Percentiles rank a stretch among this genome's conserved stretches.
These are phyloP conservation scores for Grus americana DNA, from an alignment of 2,113 vertebrate genomes.

Conservation along the genomic window DNA sequence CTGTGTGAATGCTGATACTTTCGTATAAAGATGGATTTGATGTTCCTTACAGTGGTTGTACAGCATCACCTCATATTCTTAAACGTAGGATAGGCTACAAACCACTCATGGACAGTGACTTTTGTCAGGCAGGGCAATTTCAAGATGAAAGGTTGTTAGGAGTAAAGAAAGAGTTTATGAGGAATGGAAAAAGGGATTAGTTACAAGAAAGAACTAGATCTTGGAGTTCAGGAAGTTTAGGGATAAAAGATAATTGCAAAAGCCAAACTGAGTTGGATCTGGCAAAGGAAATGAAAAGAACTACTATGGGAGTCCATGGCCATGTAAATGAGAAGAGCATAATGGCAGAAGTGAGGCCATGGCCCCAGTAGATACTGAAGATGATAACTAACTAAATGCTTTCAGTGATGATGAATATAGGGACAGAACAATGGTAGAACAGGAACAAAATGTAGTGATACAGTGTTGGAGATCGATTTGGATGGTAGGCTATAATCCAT, in stretches of 20 bases:
- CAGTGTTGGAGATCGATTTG: background rate
- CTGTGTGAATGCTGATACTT: background rate
- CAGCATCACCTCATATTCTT: background rate
- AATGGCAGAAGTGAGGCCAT: background rate
- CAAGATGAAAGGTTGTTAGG: background rate
- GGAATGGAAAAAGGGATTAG: background rate
- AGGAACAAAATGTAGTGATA: background rate
- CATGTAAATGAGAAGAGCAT: background rate
- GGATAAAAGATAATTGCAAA: background rate
- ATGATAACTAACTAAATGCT: background rate
- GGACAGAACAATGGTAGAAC: background rate
- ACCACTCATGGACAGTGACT: background rate
- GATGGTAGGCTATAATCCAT: background rate
- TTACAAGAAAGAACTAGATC: background rate
- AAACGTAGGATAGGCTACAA: background rate
- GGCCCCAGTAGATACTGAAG: background rate
- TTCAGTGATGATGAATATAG: background rate
- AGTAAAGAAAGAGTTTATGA: background rate
- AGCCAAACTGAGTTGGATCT: background rate
- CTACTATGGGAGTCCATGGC: background rate
- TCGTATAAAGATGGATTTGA: background rate
- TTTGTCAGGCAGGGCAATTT: background rate
- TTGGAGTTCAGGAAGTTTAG: background rate
- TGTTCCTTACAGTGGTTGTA: background rate
- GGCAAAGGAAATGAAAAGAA: background rate